Conservation (phyloP, 2,113 vertebrate genomes). For the Oreochromis aureus region DNA sequence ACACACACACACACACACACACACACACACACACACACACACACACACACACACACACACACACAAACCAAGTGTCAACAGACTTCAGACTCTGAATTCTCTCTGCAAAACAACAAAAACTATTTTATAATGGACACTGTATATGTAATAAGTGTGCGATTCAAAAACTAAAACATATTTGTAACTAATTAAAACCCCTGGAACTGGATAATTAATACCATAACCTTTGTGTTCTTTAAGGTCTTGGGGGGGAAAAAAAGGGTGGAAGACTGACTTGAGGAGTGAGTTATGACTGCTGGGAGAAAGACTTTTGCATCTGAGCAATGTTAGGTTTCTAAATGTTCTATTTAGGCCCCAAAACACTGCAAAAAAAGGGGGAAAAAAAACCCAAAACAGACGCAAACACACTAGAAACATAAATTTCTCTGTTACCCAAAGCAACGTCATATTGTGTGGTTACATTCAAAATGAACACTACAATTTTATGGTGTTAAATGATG, state of each 20-base stretch:
- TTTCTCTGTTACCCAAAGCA: not conserved
- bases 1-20: not conserved
- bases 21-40: not conserved
- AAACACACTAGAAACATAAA: not conserved
- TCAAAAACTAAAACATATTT: not conserved
- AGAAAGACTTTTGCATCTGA: not conserved
- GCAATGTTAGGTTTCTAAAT: not conserved
- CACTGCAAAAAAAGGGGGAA: fast-evolving
- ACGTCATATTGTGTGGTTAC: not conserved
- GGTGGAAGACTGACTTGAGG: not conserved
- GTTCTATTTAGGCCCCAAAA: not conserved
- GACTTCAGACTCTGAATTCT: not conserved
- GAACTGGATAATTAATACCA: not conserved
- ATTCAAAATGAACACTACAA: not conserved
- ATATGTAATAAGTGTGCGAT: fast-evolving
- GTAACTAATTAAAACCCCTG: not conserved
- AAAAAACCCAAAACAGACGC: fast-evolving
- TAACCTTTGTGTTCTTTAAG: not conserved
- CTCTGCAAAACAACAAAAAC: not conserved
- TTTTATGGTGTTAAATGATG: not conserved
- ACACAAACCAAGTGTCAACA: not conserved
- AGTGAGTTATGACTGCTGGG: not conserved
- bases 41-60: no score
- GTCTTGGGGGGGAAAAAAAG: fast-evolving
- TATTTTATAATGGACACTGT: fast-evolving